These are phyloP conservation scores for Artibeus jamaicensis DNA, from an alignment of 2,797 vertebrate genomes.

Conservation along the genomic window DNA sequence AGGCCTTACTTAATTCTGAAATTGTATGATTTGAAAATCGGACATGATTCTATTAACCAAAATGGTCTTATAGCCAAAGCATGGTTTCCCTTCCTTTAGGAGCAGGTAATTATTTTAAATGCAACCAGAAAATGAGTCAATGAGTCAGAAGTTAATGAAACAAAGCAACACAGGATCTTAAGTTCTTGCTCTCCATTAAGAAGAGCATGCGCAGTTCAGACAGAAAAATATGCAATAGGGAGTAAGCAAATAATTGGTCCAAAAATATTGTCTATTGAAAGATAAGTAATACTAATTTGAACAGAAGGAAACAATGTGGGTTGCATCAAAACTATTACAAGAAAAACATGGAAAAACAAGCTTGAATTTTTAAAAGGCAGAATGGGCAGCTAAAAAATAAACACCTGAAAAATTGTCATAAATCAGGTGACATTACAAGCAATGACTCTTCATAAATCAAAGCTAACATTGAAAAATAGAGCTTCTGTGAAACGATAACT, in stretches of 20 bases:
- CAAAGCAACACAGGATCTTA: background rate
- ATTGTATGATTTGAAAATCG: background rate
- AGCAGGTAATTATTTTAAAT: slow-evolving; percentile 4
- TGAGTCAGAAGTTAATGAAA: background rate
- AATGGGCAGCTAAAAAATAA: background rate
- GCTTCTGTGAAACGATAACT: background rate
- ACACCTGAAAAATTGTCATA: background rate
- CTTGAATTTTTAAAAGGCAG: background rate
- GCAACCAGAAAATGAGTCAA: background rate
- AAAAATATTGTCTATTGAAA: background rate
- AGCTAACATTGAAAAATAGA: background rate
- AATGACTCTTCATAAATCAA: background rate
- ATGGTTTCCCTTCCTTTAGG: background rate
- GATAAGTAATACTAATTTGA: background rate
- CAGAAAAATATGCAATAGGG: background rate
- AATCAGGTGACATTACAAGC: background rate
- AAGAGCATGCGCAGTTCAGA: background rate
- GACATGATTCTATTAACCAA: background rate
- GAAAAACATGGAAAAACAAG: background rate
- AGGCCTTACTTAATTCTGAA: background rate
- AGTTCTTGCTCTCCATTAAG: background rate
- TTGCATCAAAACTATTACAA: background rate
- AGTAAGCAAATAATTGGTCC: background rate
- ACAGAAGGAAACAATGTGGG: background rate
- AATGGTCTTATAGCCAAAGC: background rate